Conservation (phyloP, 1,140 invertebrate species). For the Physella acuta region DNA sequence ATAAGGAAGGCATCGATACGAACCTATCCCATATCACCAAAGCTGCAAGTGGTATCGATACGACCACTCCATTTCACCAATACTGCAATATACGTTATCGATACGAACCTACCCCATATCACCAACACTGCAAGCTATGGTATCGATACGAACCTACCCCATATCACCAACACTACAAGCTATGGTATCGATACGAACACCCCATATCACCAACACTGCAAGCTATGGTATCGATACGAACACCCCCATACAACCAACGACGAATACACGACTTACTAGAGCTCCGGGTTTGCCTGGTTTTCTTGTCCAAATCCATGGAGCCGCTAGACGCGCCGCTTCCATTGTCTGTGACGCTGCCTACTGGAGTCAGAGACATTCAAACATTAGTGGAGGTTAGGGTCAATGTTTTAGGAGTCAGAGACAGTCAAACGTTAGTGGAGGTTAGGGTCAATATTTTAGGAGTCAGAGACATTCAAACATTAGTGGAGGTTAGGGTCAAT, state of each 20-base stretch:
- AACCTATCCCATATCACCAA: too few relatives aligned
- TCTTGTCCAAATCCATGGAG: not conserved
- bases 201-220: not conserved
- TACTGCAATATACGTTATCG: too few relatives aligned
- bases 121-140: not conserved
- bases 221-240: not conserved
- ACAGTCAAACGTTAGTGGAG: not conserved
- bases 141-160: not conserved
- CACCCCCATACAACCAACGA: not conserved
- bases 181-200: not conserved
- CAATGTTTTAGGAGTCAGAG: not conserved
- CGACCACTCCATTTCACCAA: too few relatives aligned
- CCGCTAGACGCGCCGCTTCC: not conserved
- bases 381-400: not conserved
- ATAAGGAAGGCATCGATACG: too few relatives aligned
- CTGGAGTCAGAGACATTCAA: not conserved
- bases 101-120: too few relatives aligned
- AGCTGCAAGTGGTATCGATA: too few relatives aligned
- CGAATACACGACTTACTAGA: not conserved
- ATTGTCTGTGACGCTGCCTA: conserved; percentile 9
- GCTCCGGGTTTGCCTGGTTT: not conserved
- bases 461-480: not conserved
- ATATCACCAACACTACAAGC: not conserved
- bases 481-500: too few relatives aligned
- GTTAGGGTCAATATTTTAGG: too few relatives aligned